Base-by-base conservation (phyloP, 2,888 invertebrate genomes). In the Eumacrocentrus americanus region DNA sequence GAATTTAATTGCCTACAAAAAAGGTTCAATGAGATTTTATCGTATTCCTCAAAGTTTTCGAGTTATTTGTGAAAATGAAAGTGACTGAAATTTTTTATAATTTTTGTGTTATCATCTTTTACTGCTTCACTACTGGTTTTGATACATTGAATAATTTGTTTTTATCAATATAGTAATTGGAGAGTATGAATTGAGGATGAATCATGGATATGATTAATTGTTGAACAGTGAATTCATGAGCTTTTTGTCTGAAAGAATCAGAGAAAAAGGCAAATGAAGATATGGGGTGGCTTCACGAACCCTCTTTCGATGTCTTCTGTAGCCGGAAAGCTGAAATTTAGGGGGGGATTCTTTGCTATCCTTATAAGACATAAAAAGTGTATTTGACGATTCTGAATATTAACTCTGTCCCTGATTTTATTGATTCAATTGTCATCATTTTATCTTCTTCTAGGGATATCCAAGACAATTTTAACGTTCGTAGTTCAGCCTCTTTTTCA, bases 361-460 rank as follows among this genome's bases (percentile, higher is more conserved):
- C 29, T 29, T 29, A 9, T 29, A 9, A 29, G 29, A 29, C 29
- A 9, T 29, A 29, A 29, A 29, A 29, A 29, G 4, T 7, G 9
- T 37, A 37, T 12, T 37, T 37, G 3, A n/a, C 12, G 9, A 37
- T 37, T n/a, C 12, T 37, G 3, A n/a, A 3, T 37, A 37, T 37
- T 37, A 11, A 12, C 4, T 29, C 9, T 29, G 9, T 37, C 3
- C 9, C 3, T 37, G 3, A 37, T 20, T 22, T 22, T 44, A 44
- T 44, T 9, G 44, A 44, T 44, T 44, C 22, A 44, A 44, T 44
- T 44, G n/a, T 44, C n/a, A n/a, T n/a, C n/a, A 44, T 44, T 20
- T 44, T 11, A n/a, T 18, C 22, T 44, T 11, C 2, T 12, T 44
- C n/a, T n/a, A n/a, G n/a, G n/a, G n/a, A n/a, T n/a, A n/a, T n/a